Conservation (phyloP, 64 coral and sea anemone species). For the Montipora foliosa region DNA sequence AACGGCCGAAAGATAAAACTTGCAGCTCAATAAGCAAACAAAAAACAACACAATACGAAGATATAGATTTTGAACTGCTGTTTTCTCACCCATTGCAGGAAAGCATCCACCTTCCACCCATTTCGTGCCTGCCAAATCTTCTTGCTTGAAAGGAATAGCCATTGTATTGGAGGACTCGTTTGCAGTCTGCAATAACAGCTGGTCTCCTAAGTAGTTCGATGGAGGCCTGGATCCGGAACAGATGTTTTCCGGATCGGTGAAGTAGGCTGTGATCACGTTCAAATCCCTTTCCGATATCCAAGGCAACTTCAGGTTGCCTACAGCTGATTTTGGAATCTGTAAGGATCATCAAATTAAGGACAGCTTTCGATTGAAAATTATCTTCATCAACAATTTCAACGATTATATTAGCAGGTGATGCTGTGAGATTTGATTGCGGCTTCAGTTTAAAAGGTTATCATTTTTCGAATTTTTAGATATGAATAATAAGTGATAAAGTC, state of each 20-base stretch:
- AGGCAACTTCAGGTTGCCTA: slow-evolving; percentile 16
- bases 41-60: too few relatives aligned
- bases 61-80: too few relatives aligned
- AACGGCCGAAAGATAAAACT: too few relatives aligned
- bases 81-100: slow-evolving; percentile 66
- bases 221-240: slow-evolving; percentile 56
- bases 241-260: slow-evolving; percentile 70
- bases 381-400: too few relatives aligned
- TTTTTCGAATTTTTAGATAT: too few relatives aligned
- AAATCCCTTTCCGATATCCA: slow-evolving; percentile 79
- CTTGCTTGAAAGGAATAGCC: slow-evolving; percentile 81
- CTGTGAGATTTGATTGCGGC: too few relatives aligned
- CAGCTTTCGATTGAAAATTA: too few relatives aligned
- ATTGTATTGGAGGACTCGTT: background rate
- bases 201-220: slow-evolving; percentile 70
- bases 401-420: too few relatives aligned
- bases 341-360: background rate
- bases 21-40: too few relatives aligned
- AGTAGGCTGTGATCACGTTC: slow-evolving; percentile 93
- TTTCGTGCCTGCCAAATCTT: slow-evolving; percentile 69
- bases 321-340: slow-evolving; percentile 16
- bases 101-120: slow-evolving; percentile 90
- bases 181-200: slow-evolving; percentile 75
- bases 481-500: too few relatives aligned
- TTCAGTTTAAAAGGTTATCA: too few relatives aligned